Conservation (phyloP, 2,797 vertebrate genomes). For the Lycodopsis pacificus region DNA sequence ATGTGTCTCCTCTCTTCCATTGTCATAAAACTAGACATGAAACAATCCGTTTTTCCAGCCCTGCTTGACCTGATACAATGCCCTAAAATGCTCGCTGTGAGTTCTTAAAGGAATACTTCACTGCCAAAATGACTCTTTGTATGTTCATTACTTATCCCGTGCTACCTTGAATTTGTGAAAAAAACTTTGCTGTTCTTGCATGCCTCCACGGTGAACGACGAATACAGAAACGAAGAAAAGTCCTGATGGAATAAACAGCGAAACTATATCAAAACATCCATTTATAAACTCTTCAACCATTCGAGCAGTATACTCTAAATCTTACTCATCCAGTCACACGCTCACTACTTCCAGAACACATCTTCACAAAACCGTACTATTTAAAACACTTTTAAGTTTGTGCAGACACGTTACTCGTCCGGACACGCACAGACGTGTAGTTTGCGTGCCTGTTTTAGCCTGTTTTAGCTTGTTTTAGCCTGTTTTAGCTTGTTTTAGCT, state of each 20-base stretch:
- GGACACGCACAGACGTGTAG: neutral
- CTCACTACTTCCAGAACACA: neutral
- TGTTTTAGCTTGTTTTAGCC: no score
- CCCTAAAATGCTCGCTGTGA: neutral
- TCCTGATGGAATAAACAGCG: neutral
- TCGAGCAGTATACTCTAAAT: neutral
- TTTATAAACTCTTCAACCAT: neutral
- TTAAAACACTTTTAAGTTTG: neutral
- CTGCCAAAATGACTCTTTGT: neutral
- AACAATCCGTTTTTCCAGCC: constrained; percentile 24
- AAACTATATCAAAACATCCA: neutral
- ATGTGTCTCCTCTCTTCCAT: constrained; percentile 5
- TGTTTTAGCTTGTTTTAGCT: no score
- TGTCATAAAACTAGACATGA: constrained; percentile 27
- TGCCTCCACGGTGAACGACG: neutral
- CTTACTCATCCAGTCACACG: neutral
- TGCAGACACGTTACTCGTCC: neutral
- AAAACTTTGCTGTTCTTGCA: neutral
- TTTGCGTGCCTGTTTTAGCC: neutral
- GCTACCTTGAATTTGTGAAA: neutral
- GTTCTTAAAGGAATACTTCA: neutral
- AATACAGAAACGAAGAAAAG: neutral
- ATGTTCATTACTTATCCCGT: neutral
- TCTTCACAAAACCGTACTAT: neutral
- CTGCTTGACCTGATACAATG: constrained; percentile 3